phyloP scores from a whole-genome alignment of 1,140 invertebrate species.

The Ceratosolen solmsi region DNA sequence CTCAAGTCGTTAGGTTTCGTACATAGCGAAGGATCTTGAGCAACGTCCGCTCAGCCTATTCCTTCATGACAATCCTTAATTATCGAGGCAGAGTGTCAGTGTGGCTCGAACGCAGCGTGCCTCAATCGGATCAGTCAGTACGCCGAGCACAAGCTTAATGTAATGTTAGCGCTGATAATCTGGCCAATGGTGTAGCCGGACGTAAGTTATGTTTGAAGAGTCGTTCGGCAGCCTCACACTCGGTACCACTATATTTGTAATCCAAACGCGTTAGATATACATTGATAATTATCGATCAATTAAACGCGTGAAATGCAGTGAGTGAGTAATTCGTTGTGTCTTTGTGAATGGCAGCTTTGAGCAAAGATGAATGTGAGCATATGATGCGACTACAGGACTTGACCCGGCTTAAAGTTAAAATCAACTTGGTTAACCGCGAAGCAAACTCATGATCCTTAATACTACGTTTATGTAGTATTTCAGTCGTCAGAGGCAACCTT shows the following conservation, averaged over 20 bases:
- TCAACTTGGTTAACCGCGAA: neutral
- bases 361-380: neutral
- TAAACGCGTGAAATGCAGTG: neutral
- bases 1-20: neutral
- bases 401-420: slow-evolving; percentile 11
- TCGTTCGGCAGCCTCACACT: no score
- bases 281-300: neutral
- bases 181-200: neutral
- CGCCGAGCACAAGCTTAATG: no score
- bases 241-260: no score
- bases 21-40: no score
- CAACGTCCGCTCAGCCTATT: no score
- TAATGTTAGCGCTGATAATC: neutral
- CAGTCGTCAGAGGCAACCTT: no score
- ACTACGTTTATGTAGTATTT: neutral
- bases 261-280: neutral
- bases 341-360: neutral
- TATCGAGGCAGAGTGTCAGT: neutral
- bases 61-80: neutral
- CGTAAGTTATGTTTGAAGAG: neutral
- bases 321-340: neutral
- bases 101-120: neutral
- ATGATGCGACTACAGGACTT: neutral
- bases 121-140: neutral
- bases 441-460: neutral